These are phyloP conservation scores for Hemaris fuciformis DNA, from an alignment of 2,888 invertebrate genomes.

Conservation along the genomic window DNA sequence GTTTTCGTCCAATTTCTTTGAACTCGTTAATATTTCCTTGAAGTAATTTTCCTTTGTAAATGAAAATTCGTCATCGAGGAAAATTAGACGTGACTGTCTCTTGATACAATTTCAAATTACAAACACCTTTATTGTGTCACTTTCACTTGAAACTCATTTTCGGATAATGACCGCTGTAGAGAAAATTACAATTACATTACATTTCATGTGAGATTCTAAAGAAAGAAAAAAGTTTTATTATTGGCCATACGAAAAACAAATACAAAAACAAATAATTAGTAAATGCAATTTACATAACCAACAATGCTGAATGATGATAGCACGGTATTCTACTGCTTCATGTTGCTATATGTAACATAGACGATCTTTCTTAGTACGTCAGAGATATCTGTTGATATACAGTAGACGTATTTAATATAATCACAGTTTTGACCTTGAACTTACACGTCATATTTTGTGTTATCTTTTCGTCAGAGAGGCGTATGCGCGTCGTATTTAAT, in stretches of 20 bases:
- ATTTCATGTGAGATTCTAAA: too few species aligned
- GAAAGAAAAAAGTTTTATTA: too few species aligned
- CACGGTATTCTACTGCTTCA: too few species aligned
- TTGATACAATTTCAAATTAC: not conserved
- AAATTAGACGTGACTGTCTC: not conserved
- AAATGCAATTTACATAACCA: too few species aligned
- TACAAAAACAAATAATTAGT: too few species aligned
- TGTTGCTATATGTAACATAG: too few species aligned
- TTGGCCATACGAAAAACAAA: too few species aligned
- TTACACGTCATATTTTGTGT: not conserved
- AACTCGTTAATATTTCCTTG: not conserved
- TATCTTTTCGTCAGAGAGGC: not conserved
- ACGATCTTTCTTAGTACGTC: too few species aligned
- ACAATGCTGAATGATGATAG: too few species aligned
- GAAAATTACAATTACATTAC: too few species aligned
- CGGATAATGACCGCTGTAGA: too few species aligned
- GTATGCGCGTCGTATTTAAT: not conserved
- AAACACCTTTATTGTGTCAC: not conserved
- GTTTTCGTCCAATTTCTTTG: slow-evolving; percentile 6
- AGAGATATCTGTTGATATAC: not conserved
- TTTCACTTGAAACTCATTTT: not conserved
- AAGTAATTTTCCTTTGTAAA: slow-evolving; percentile 5
- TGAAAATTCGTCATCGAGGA: not conserved
- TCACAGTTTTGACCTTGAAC: not conserved
- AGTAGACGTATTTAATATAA: not conserved